Evolutionary conservation across 2,888 invertebrate species (phyloP).

Genomic region (Drosophila mulleri): DNA sequence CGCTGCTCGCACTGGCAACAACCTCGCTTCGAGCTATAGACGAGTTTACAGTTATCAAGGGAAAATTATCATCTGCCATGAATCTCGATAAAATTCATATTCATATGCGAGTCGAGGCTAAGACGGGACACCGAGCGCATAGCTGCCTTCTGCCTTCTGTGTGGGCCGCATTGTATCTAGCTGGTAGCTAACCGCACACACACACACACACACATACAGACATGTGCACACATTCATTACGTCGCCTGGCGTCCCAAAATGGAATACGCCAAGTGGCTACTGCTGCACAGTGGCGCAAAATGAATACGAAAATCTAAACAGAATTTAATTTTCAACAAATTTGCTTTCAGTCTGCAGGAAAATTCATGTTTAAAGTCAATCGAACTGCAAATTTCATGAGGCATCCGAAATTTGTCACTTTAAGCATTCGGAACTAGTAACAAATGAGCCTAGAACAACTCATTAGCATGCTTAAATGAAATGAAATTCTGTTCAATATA

Average conservation of each 20-base stretch:
- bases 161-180: slow-evolving; percentile 63
- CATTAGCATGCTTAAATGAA: not conserved
- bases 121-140: slow-evolving; percentile 7
- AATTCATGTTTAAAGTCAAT: not conserved
- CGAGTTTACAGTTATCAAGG: slow-evolving; percentile 83
- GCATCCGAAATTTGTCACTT: not conserved
- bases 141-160: not conserved
- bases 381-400: not conserved
- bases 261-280: slow-evolving; percentile 60
- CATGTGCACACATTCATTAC: slow-evolving; percentile 65
- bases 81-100: slow-evolving; percentile 82
- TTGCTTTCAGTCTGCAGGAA: not conserved
- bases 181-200: slow-evolving; percentile 72
- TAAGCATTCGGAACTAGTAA: not conserved
- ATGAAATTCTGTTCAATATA: too few species aligned
- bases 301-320: not conserved
- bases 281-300: slow-evolving; percentile 34
- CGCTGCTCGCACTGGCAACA: slow-evolving; percentile 46
- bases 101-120: slow-evolving; percentile 66
- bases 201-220: slow-evolving; percentile 20
- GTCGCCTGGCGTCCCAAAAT: slow-evolving; percentile 75
- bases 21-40: slow-evolving; percentile 84
- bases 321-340: not conserved
- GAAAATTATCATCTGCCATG: slow-evolving; percentile 85
- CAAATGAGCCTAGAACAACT: not conserved